Evolutionary conservation across 2,888 invertebrate genomes (phyloP).

Genomic region (Agrotis clavis): DNA sequence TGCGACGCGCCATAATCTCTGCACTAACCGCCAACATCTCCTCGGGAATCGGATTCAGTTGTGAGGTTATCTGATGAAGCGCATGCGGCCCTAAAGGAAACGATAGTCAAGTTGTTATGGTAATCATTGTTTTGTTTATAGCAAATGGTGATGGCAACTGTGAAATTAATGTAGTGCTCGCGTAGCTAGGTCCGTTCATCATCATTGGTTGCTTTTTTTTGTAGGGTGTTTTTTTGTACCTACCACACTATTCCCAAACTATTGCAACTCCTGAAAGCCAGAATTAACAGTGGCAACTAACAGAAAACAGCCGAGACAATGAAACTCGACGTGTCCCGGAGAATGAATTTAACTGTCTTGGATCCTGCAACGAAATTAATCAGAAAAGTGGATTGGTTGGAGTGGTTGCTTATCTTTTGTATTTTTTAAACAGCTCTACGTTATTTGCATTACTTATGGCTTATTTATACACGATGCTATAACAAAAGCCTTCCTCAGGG

Average conservation of each 20-base stretch:
- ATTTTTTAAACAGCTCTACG: too few relatives aligned
- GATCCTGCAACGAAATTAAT: too few relatives aligned
- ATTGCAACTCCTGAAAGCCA: too few relatives aligned
- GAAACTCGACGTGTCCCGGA: too few relatives aligned
- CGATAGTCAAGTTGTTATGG: not conserved
- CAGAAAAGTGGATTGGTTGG: too few relatives aligned
- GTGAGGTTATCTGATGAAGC: conserved; percentile 77
- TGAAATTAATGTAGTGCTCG: not conserved
- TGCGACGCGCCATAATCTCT: conserved; percentile 83
- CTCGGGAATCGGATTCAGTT: conserved; percentile 81
- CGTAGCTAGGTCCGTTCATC: not conserved
- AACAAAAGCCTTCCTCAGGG: not conserved
- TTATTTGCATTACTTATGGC: too few relatives aligned
- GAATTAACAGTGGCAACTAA: too few relatives aligned
- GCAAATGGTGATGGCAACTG: not conserved
- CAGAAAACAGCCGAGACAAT: too few relatives aligned
- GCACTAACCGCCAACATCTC: conserved; percentile 77
- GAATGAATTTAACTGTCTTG: too few relatives aligned
- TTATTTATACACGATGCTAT: not conserved
- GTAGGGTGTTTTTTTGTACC: too few relatives aligned
- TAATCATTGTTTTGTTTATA: not conserved
- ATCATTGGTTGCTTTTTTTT: not conserved
- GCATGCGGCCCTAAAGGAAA: conserved; percentile 67
- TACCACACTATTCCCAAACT: too few relatives aligned
- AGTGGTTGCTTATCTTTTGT: too few relatives aligned